These are phyloP conservation scores for Drosophila macrospina DNA, from an alignment of 2,888 invertebrate genomes.

Conservation along the genomic window DNA sequence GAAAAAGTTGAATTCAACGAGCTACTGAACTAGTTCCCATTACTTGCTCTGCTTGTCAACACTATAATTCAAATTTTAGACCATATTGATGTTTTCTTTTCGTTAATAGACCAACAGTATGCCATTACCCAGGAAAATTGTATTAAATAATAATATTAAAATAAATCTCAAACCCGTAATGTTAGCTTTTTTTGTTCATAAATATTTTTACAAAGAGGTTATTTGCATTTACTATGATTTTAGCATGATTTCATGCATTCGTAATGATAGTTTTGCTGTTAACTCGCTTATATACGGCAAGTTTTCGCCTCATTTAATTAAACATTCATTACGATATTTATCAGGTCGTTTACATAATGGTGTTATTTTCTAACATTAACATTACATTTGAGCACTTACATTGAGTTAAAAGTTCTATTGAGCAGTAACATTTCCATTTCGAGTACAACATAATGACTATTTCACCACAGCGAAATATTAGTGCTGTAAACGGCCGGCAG, in stretches of 20 bases:
- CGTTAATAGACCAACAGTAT: too few species aligned
- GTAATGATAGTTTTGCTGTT: background rate
- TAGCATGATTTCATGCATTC: background rate
- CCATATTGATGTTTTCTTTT: too few species aligned
- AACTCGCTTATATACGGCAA: background rate
- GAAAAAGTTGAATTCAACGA: too few species aligned
- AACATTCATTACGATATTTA: background rate
- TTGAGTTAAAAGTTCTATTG: slow-evolving; percentile 37
- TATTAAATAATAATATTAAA: too few species aligned
- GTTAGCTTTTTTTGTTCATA: background rate
- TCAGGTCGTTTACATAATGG: background rate
- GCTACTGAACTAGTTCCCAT: too few species aligned
- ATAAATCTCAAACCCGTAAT: too few species aligned
- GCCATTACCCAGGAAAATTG: too few species aligned
- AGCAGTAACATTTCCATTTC: slow-evolving; percentile 36
- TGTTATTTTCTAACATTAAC: background rate
- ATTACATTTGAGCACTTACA: slow-evolving; percentile 15
- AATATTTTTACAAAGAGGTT: background rate
- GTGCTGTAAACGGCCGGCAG: slow-evolving; percentile 45
- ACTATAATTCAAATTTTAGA: too few species aligned
- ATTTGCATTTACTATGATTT: background rate
- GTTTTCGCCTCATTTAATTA: background rate
- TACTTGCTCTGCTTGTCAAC: too few species aligned
- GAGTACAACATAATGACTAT: slow-evolving; percentile 38
- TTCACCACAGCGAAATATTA: slow-evolving; percentile 41